These are phyloP conservation scores for Aethina tumida DNA, from an alignment of 1,140 invertebrate species.

Conservation along the genomic window DNA sequence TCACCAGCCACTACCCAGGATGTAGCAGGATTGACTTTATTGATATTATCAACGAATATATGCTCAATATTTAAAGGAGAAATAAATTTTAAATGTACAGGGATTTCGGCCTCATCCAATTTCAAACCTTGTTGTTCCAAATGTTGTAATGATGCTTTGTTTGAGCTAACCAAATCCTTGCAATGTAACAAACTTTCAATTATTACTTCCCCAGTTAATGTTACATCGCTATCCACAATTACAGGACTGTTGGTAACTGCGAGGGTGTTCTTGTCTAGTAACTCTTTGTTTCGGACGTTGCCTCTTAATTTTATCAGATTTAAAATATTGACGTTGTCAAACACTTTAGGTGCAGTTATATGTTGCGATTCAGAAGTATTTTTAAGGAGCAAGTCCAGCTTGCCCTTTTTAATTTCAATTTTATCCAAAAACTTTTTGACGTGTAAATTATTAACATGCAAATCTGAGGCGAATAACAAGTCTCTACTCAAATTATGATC, in stretches of 20 bases:
- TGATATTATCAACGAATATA: slow-evolving; percentile 30
- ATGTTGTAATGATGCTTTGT: neutral
- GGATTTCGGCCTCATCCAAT: slow-evolving; percentile 22
- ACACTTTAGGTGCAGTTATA: slow-evolving; percentile 33
- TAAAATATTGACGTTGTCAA: slow-evolving; percentile 34
- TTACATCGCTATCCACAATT: slow-evolving; percentile 32
- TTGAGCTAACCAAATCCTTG: slow-evolving; percentile 24
- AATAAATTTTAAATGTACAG: slow-evolving; percentile 30
- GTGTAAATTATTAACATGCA: slow-evolving; percentile 29
- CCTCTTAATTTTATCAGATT: slow-evolving; percentile 33
- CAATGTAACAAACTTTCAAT: slow-evolving; percentile 29
- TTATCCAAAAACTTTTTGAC: slow-evolving; percentile 35
- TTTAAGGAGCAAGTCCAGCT: slow-evolving; percentile 36
- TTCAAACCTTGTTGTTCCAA: neutral
- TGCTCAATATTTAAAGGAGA: slow-evolving; percentile 30
- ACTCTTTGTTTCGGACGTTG: slow-evolving; percentile 29
- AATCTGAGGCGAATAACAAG: neutral
- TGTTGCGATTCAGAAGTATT: slow-evolving; percentile 31
- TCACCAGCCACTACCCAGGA: slow-evolving; percentile 29
- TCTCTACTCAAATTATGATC: slow-evolving; percentile 17
- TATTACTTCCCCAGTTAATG: slow-evolving; percentile 33
- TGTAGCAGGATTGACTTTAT: slow-evolving; percentile 25
- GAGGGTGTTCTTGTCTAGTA: slow-evolving; percentile 36
- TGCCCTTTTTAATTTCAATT: slow-evolving; percentile 33
- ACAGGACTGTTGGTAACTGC: slow-evolving; percentile 31